Percentiles rank a stretch among this genome's conserved stretches.
phyloP scores from a whole-genome alignment of 2,888 invertebrate genomes.

The Drosophila multiciliata region DNA sequence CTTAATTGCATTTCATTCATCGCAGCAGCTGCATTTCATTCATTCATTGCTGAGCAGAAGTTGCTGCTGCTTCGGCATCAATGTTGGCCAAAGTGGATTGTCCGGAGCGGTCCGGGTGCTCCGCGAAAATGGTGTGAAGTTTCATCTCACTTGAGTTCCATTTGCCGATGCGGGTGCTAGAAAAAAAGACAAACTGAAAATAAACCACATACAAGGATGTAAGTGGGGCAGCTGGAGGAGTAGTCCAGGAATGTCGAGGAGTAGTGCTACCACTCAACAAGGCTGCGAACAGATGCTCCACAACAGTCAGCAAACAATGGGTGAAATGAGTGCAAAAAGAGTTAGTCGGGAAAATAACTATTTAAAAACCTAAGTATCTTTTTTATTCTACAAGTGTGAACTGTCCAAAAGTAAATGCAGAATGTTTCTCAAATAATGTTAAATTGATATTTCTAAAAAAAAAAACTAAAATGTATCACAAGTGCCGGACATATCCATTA shows the following conservation, averaged over 20 bases:
- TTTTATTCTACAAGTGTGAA: slow-evolving; percentile 13
- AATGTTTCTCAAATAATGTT: slow-evolving; percentile 21
- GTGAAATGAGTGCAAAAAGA: slow-evolving; percentile 58
- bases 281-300: slow-evolving; percentile 30
- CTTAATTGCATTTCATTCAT: slow-evolving; percentile 80
- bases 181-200: slow-evolving; percentile 28
- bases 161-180: slow-evolving; percentile 40
- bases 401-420: slow-evolving; percentile 13
- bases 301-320: slow-evolving; percentile 63
- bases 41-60: slow-evolving; percentile 75
- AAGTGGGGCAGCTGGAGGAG: slow-evolving; percentile 22
- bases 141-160: slow-evolving; percentile 72
- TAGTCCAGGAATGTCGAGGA: slow-evolving; percentile 16
- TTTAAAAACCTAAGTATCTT: slow-evolving; percentile 39
- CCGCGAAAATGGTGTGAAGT: slow-evolving; percentile 74
- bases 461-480: background rate
- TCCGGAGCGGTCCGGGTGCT: background rate
- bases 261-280: slow-evolving; percentile 43
- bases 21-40: slow-evolving; percentile 73
- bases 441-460: background rate
- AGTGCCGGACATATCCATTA: background rate
- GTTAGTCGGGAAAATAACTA: slow-evolving; percentile 57
- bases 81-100: background rate
- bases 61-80: slow-evolving; percentile 27
- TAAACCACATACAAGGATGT: slow-evolving; percentile 35